phyloP scores from a whole-genome alignment of 53 echinoderm and acorn worm species.

The Pentamera pediparva region DNA sequence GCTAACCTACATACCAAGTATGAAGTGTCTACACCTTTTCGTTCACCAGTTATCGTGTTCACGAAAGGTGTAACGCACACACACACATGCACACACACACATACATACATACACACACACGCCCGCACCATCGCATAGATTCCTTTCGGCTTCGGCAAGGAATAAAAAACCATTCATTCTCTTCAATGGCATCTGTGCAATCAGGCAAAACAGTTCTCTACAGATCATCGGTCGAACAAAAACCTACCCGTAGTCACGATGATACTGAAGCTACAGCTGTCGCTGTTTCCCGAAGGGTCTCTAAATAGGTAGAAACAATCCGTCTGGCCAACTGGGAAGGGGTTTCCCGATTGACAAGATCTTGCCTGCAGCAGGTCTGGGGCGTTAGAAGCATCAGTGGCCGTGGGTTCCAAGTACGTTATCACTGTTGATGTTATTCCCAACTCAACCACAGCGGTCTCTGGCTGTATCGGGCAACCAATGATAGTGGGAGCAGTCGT shows the following conservation, averaged over 20 bases:
- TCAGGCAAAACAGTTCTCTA: too few species aligned
- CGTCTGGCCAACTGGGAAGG: slow-evolving; percentile 38
- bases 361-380: slow-evolving; percentile 1
- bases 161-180: too few species aligned
- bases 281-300: slow-evolving; percentile 40
- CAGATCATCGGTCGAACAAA: too few species aligned
- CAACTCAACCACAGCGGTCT: slow-evolving; percentile 37
- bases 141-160: too few species aligned
- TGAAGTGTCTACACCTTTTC: too few species aligned
- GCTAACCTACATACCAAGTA: too few species aligned
- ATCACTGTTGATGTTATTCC: slow-evolving; percentile 25
- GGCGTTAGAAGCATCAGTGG: slow-evolving; percentile 50
- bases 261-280: slow-evolving; percentile 37
- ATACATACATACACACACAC: too few species aligned
- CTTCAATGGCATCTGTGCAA: too few species aligned
- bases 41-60: too few species aligned
- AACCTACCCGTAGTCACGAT: slow-evolving; percentile 50
- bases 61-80: too few species aligned
- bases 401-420: slow-evolving; percentile 47
- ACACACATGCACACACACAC: too few species aligned
- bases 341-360: slow-evolving; percentile 22
- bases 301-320: slow-evolving; percentile 48
- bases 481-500: slow-evolving; percentile 43
- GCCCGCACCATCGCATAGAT: too few species aligned
- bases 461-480: slow-evolving; percentile 34